Conservation (phyloP, 2,888 invertebrate species). For the Melieria crassipennis region DNA sequence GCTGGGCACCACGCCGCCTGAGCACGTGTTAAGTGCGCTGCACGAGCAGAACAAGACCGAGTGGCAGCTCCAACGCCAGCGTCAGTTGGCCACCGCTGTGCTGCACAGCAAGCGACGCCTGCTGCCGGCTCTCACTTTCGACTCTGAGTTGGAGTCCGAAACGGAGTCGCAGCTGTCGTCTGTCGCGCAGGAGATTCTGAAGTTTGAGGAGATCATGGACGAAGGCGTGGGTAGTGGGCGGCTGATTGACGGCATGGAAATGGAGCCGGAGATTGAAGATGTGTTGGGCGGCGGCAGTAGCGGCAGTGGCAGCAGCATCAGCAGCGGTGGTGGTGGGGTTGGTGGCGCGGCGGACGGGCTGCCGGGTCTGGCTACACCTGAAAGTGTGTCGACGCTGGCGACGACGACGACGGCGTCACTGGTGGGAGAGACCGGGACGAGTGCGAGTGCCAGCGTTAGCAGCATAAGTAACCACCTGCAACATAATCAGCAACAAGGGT, state of each 20-base stretch:
- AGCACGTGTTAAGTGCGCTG: conserved; percentile 53
- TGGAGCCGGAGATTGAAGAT: conserved; percentile 58
- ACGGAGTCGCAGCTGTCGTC: conserved; percentile 59
- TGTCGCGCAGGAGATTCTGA: conserved; percentile 58
- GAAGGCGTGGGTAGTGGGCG: conserved; percentile 58
- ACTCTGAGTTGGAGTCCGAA: conserved; percentile 59
- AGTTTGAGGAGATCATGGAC: conserved; percentile 60
- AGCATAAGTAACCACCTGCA: conserved; percentile 42
- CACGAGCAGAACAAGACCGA: conserved; percentile 53
- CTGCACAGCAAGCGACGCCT: conserved; percentile 31
- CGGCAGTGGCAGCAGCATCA: conserved; percentile 46
- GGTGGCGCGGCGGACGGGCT: conserved; percentile 45
- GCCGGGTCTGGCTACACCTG: conserved; percentile 41
- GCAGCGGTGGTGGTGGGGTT: conserved; percentile 45
- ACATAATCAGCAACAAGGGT: conserved; percentile 44
- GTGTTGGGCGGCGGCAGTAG: conserved; percentile 47
- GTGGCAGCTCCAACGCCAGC: conserved; percentile 51
- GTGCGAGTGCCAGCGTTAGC: conserved; percentile 21
- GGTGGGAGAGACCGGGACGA: conserved; percentile 30
- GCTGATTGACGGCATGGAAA: conserved; percentile 58
- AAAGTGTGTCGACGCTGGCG: conserved; percentile 32
- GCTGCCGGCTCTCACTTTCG: conserved; percentile 47
- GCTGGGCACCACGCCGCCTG: conserved; percentile 58
- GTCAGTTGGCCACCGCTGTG: conserved; percentile 42
- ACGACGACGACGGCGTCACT: conserved; percentile 23